Base-by-base conservation (phyloP, 2,113 vertebrate genomes). In the Sciurus niger region DNA sequence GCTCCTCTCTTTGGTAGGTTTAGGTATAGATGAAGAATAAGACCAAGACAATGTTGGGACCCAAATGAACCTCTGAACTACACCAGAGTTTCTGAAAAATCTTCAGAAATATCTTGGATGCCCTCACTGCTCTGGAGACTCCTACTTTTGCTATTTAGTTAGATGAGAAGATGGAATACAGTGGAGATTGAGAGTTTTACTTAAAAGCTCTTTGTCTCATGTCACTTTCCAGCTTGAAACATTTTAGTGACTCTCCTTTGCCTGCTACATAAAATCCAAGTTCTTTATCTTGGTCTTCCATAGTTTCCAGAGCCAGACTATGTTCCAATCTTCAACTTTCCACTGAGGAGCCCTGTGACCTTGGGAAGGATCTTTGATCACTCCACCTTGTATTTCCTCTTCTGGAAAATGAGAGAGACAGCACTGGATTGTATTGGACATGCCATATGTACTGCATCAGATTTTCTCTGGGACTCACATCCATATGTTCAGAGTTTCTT, bases 211-310 rank as follows among this genome's bases (percentile, higher is more conserved):
- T 91, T 37, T 82, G 37, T n/a, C 34, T 83, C 48, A 5, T 30
- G 32, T 92, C n/a, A 37, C 2, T 40, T 58, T 28, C 70, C n/a
- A 96, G 82, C 63, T 94, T 89, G 72, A 80, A 96, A 77, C 70
- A 8, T 16, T 90, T 76, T 4, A 82, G 60, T 17, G 13, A 94
- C 48, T 95, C 48, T 18, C 34, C 25, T 90, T 85, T 84, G 63
- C 34, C 28, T 91, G 53, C 40, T 83, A 8, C 6, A 24, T 25
- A 85, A 96, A 93, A 77, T 34, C 82, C 55, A 76, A 60, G 17
- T 83, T 89, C 65, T 34, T 68, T 68, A 32, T 68, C 65, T 89
- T 86, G 74, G 65, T 72, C 60, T 92, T 60, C 65, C 58, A 82
- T 30, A 34, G 60, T 88, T 96, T 90, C 67, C 82, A 92, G 88